Conservation (phyloP, 2,113 vertebrate genomes). For the Periophthalmus modestus region DNA sequence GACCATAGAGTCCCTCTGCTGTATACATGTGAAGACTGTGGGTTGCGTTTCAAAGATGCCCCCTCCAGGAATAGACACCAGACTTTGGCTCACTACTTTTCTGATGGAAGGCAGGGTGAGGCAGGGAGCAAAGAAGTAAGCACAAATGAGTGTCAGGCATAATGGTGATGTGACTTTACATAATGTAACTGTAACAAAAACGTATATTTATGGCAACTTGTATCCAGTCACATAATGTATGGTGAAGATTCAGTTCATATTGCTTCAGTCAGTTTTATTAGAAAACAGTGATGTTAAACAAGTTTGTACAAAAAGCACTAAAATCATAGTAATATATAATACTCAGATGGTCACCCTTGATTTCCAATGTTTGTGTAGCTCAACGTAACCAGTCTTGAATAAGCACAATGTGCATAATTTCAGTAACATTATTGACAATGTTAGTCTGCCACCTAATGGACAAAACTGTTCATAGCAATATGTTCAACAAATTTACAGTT, state of each 20-base stretch:
- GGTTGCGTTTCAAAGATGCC: slow-evolving; percentile 76
- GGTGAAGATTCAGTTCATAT: background rate
- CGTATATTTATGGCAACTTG: background rate
- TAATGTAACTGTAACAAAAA: background rate
- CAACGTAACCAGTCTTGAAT: slow-evolving; percentile 11
- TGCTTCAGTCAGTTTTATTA: background rate
- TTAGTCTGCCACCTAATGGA: slow-evolving; percentile 55
- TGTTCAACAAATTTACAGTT: slow-evolving; percentile 24
- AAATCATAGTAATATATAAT: background rate
- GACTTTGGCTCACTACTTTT: slow-evolving; percentile 72
- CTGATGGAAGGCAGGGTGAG: slow-evolving; percentile 42
- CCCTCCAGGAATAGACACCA: slow-evolving; percentile 79
- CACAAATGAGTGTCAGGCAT: slow-evolving; percentile 2
- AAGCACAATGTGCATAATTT: slow-evolving; percentile 3
- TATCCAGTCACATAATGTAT: background rate
- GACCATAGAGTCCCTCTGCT: slow-evolving; percentile 35
- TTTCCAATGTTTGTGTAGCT: slow-evolving; percentile 35
- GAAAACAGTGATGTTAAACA: background rate
- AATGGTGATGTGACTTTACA: slow-evolving; percentile 11
- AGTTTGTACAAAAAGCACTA: background rate
- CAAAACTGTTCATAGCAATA: slow-evolving; percentile 24
- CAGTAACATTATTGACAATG: background rate
- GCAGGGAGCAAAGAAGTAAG: slow-evolving; percentile 19
- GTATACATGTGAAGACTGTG: slow-evolving; percentile 80
- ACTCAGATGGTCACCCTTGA: background rate